Evolutionary conservation across 37 sponge, comb jelly and placozoan species (phyloP), one percentile per base, ranked within the genome.

Genomic region (Petrosia ficiformis): DNA sequence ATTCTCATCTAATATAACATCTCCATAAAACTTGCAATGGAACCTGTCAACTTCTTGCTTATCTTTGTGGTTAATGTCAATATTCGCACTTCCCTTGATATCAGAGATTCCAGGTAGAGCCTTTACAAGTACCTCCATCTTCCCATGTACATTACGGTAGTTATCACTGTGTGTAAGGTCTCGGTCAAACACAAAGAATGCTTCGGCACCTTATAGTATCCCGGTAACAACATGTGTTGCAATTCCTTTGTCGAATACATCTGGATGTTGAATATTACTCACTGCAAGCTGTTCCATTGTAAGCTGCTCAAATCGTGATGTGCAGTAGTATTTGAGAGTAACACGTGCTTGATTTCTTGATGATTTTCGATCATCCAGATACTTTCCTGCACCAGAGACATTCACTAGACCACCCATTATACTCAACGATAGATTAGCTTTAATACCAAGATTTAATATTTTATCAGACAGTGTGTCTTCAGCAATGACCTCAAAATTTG

Each of bases 151-250:
- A 5, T 44, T 42, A 0, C 29, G 39, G 14, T 26, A 3, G 2
- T 52, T 74, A 24, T 82, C 82, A n/a, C 42, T 39, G 3, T 0
- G 4, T 30, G 37, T 52, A 4, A 73, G 68, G 25, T 65, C 38
- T 36, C 75, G 34, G 28, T 82, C 82, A 65, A 82, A 82, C 0
- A 82, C 68, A 26, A 82, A 74, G 59, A 82, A 82, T 29, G 82
- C 82, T 16, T 82, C 82, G 1, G 82, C 74, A 4, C 82, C 82
- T 44, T 82, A 82, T 4, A 65, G 11, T 21, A 82, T 59, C 1
- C 59, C 82, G 3, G 82, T 74, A 16, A 82, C 82, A 3, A 82
- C 60, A 38, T 82, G 82, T 4, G 82, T 82, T 8, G 82, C 82
- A 3, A 6, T 48, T 4, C 21, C 26, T 3, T 82, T 73, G 1